Evolutionary conservation across 1,140 invertebrate genomes (phyloP), one percentile per base, ranked within the genome.

Genomic region (Ceratina japonica): DNA sequence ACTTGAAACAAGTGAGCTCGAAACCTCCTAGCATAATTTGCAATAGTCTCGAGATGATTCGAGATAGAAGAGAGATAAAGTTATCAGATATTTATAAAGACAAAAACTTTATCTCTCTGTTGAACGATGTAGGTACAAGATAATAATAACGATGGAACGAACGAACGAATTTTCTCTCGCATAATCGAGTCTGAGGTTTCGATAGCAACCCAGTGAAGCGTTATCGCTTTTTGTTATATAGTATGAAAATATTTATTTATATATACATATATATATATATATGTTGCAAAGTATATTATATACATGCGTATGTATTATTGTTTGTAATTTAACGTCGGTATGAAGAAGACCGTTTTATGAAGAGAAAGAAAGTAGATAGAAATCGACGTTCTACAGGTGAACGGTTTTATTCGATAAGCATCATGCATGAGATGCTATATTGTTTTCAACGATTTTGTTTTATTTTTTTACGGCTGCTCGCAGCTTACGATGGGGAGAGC

Each of bases 201-300:
- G 37, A 15, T n/a, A 22, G 51, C 52, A 27, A 18, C n/a, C 16
- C 56, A 2, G 1, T 7, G 15, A 56, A 24, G 15, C 49, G 27
- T 20, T 16, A 24, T 24, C 75, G 16, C 4, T 52, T 62, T 77
- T 77, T 77, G 68, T 77, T 77, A 72, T 83, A 70, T 83, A 84
- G 61, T 84, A 84, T 78, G 84, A 44, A n/a, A 84, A 81, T 81
- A 75, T 82, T 77, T 85, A 82, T 86, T 82, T 82, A 80, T 80
- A 81, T 73, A 84, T 44, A 44, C 1, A 44, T 44, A 44, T 44
- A 44, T 44, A 44, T 66, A 71, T 66, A 73, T 68, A 73, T 70
- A 74, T 81, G 69, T 84, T 71, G 49, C 58, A 77, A 77, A 22
- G 69, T 77, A 74, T 78, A 78, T 82, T 78, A 75, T 82, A 78